Percentiles rank a stretch among this genome's conserved stretches.
Conservation (phyloP, 2,113 vertebrate species). For the Laterallus jamaicensis region DNA sequence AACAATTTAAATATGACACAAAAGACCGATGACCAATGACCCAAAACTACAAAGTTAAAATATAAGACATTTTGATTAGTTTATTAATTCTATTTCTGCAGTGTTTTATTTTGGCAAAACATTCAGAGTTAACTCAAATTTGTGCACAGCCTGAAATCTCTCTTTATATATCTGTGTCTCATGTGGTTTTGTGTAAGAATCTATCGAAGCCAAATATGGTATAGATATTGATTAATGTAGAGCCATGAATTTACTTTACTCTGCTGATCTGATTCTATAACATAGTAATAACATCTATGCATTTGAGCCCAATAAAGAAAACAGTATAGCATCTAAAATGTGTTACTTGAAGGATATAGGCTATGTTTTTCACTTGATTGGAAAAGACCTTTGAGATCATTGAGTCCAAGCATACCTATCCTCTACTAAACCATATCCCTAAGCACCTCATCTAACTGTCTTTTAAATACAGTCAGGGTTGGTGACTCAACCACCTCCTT, state of each 20-base stretch:
- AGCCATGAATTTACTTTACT: background rate
- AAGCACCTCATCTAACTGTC: too few relatives aligned
- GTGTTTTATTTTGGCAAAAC: background rate
- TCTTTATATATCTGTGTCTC: background rate
- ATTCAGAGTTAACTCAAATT: background rate
- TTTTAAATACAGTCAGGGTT: too few relatives aligned
- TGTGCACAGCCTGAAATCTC: background rate
- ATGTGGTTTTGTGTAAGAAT: background rate
- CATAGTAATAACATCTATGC: background rate
- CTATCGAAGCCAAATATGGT: background rate
- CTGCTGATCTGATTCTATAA: background rate
- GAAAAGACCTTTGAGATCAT: too few relatives aligned
- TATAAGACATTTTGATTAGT: background rate
- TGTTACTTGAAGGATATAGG: background rate
- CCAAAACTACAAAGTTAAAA: background rate
- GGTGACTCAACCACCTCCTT: too few relatives aligned
- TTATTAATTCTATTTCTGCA: background rate
- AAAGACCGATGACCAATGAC: background rate
- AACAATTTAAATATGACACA: background rate
- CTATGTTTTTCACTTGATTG: background rate
- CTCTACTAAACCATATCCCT: too few relatives aligned
- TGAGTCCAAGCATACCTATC: too few relatives aligned
- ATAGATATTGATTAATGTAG: background rate
- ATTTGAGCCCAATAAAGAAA: background rate
- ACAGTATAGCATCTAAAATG: background rate